Base-by-base conservation (phyloP, 2,888 invertebrate genomes). In the Drosophila helvetica region DNA sequence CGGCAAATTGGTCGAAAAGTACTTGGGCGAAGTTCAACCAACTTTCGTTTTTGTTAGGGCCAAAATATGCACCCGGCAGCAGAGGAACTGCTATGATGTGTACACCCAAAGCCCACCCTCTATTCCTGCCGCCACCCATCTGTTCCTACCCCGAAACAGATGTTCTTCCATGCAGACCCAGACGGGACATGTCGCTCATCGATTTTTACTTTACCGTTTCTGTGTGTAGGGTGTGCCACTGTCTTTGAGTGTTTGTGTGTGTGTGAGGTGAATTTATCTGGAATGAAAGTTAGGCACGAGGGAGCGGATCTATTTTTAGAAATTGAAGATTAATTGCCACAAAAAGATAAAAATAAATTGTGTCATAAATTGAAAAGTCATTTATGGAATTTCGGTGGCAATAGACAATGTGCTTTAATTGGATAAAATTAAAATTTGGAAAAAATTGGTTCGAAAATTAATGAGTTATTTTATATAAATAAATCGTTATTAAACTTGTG, bases 1-100 rank as follows among this genome's bases (percentile, higher is more conserved):
- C 63, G 59, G 42, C 57, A 48, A 55, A 38, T 55, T 38, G 38
- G 38, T 38, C 38, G 38, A n/a, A 38, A 38, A 38, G 15, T 15
- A n/a, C n/a, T 55, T 33, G 55, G 75, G 81, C 74, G 86, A 88
- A 86, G 86, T 86, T 86, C 86, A 88, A 76, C 80, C 81, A 86
- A 86, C 86, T 86, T 86, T 86, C 86, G 70, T 80, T 86, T 85
- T 86, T 85, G 79, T 83, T 83, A 67, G 80, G 77, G 69, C 80
- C 78, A 58, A 85, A 80, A 77, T 59, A 27, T 82, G 80, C 82
- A 78, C 56, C 52, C 56, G 30, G 38, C 43, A 50, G 66, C 48
- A n/a, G 48, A 58, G 27, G 48, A 64, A 38, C 7, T 8, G 8
- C 27, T 43, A 45, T 38, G 55, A 59, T 46, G 10, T 42, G 59